Evolutionary conservation across 2,113 vertebrate species (phyloP), one percentile per base, ranked within the genome.

Genomic region (Burhinus bistriatus): DNA sequence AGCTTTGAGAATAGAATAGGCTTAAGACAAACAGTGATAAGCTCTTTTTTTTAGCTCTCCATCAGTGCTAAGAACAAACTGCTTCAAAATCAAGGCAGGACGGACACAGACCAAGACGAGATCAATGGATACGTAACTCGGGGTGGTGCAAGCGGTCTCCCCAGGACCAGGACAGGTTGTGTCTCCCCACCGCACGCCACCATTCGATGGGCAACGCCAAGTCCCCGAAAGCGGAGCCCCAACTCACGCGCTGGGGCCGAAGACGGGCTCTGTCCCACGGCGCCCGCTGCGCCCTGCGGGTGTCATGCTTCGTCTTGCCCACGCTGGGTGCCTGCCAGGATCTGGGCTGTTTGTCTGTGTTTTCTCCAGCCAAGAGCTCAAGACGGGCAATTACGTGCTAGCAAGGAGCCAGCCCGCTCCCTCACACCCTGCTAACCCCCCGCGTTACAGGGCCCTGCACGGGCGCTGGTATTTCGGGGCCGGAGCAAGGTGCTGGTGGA

Each of bases 81-180:
- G 12, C 23, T 52, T 49, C 14, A 81, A 64, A 69, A 25, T 34
- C 38, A 36, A 51, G 34, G 40, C 2, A 29, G 49, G 54, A 65
- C 1, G 30, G 55, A 44, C 27, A 12, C 5, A 49, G 52, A 25
- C 7, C 30, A 29, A 75, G n/a, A 30, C 4, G 17, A 62, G 45
- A n/a, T 0, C 0, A 0, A 26, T 2, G 19, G 42, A 17, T 2
- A 30, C 0, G 0, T 29, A 76, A 49, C 54, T 55, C 5, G 0
- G 55, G 47, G 44, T 18, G 64, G 12, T 7, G 9, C 2, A 11
- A 87, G 47, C 0, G 1, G 11, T 12, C 3, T n/a, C 32, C 32
- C n/a, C 1, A 0, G 12, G 36, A 42, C 27, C 12, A 32, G 40
- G 59, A 27, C 58, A 36, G 21, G n/a, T 18, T 10, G 26, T 3